These are phyloP conservation scores for Tortricodes alternella DNA, from an alignment of 2,888 invertebrate species.

Conservation along the genomic window DNA sequence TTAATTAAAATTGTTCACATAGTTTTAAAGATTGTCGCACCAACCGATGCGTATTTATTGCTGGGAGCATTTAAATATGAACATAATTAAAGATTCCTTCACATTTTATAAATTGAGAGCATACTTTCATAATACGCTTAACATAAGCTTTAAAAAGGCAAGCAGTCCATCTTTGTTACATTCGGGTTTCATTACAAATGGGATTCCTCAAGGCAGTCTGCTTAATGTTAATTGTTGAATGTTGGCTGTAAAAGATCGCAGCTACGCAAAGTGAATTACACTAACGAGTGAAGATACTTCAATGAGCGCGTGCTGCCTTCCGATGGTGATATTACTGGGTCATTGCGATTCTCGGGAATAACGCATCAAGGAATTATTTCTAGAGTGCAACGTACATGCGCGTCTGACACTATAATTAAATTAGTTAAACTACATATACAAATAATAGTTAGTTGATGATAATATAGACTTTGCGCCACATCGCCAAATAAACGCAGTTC, in stretches of 20 bases:
- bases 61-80: background rate
- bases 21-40: constrained; percentile 7
- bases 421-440: constrained; percentile 5
- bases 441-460: too few species aligned
- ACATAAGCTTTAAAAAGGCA: background rate
- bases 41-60: background rate
- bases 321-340: constrained; percentile 51
- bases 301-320: constrained; percentile 45
- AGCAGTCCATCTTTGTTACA: background rate
- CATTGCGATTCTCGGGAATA: constrained; percentile 49
- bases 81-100: background rate
- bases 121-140: background rate
- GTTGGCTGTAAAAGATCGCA: constrained; percentile 34
- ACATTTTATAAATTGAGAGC: background rate
- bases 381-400: constrained; percentile 42
- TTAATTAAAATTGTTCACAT: constrained; percentile 31
- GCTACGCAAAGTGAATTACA: constrained; percentile 47
- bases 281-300: constrained; percentile 36
- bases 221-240: constrained; percentile 28
- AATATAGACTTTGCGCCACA: too few species aligned
- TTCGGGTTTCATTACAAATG: background rate
- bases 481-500: too few species aligned
- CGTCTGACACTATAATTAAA: constrained; percentile 12
- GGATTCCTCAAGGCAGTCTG: constrained; percentile 13
- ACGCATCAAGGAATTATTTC: constrained; percentile 48